Evolutionary conservation across 1,140 invertebrate genomes (phyloP), one percentile per base, ranked within the genome.

Genomic region (Galleria mellonella): DNA sequence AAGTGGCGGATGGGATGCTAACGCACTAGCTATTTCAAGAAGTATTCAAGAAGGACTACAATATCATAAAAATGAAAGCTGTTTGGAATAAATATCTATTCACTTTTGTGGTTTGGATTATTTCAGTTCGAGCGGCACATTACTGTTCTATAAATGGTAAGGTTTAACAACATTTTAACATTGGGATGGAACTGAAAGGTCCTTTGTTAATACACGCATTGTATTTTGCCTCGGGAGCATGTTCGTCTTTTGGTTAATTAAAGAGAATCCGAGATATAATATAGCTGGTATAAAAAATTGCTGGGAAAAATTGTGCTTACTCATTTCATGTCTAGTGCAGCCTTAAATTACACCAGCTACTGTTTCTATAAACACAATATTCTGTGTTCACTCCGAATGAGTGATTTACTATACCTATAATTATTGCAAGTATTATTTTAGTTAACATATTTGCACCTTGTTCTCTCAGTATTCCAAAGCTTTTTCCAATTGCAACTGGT

Each of bases 381-480:
- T 23, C 17, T 6, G 17, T 23, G 17, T 23, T 23, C 17, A 23
- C 17, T 3, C 6, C 17, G 17, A 23, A 2, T 23, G 17, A 6
- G 6, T 23, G 17, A 6, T 23, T 23, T 23, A 23, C 2, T 6
- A 23, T 6, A n/a, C n/a, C n/a, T 3, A 23, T 23, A 2, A 6
- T 2, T 3, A 6, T 23, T 23, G 17, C 17, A 2, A 23, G 17
- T 23, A n/a, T 23, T 23, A 12, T 15, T 35, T 17, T 36, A 40
- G 35, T 31, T 33, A 13, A 29, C 8, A 39, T 39, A 40, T 46
- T 43, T 51, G 60, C 60, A 63, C 60, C 32, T 47, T 54, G 29
- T 47, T 58, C 32, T 43, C 31, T 32, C 49, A 60, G 57, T 59
- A 53, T 61, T 45, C 49, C 50, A 63, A 64, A 64, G 64, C 57